phyloP scores from a whole-genome alignment of 2,797 vertebrate species.

The Siniperca undulata region DNA sequence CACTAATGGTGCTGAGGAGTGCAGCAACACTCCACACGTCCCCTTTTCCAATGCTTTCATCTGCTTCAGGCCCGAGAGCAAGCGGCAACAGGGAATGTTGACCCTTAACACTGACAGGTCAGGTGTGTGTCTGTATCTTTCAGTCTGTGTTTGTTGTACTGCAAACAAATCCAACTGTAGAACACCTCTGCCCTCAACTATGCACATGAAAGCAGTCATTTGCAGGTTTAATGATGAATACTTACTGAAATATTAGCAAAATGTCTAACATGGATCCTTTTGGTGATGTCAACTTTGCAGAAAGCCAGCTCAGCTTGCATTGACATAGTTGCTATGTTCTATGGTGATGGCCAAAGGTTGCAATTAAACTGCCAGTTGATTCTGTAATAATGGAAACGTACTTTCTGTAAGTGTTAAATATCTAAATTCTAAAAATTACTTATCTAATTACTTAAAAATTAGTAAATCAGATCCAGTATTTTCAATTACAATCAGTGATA shows the following conservation, averaged over 20 bases:
- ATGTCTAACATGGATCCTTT: neutral
- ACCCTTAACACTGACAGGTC: conserved; percentile 10
- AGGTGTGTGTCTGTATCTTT: conserved; percentile 14
- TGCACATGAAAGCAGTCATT: neutral
- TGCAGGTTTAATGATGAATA: conserved; percentile 7
- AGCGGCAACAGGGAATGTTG: neutral
- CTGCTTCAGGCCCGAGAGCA: conserved; percentile 26
- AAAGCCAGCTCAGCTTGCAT: neutral
- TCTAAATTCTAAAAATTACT: neutral
- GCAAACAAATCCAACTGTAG: conserved; percentile 6
- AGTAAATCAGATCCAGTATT: neutral
- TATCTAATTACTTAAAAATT: neutral
- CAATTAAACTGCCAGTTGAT: neutral
- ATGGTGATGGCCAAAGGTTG: neutral
- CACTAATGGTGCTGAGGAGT: conserved; percentile 34
- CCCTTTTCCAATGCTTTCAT: conserved; percentile 14
- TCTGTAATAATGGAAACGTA: neutral
- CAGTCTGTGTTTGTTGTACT: neutral
- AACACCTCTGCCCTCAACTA: neutral
- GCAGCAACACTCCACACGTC: conserved; percentile 29
- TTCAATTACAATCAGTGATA: neutral
- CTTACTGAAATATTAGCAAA: neutral
- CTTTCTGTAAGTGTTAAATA: neutral
- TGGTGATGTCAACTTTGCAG: neutral
- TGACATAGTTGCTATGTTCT: neutral